Conservation (phyloP, 2,888 invertebrate genomes). For the Lysandra bellargus region DNA sequence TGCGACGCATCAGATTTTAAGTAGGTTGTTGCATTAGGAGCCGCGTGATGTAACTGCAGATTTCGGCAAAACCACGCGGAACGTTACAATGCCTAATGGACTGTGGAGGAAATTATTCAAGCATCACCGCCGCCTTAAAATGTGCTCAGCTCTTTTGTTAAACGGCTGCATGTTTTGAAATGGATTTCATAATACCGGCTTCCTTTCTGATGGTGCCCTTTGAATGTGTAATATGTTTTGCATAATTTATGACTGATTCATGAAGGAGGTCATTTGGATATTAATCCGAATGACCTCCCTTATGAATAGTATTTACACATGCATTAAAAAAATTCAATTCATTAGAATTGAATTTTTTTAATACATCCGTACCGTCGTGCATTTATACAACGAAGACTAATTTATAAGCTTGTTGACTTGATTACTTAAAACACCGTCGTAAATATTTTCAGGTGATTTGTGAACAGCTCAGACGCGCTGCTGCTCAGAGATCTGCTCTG, state of each 20-base stretch:
- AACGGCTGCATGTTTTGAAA: slow-evolving; percentile 37
- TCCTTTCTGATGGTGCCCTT: slow-evolving; percentile 39
- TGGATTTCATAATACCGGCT: slow-evolving; percentile 38
- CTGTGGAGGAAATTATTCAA: slow-evolving; percentile 50
- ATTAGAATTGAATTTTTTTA: slow-evolving; percentile 28
- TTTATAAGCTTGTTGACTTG: not conserved
- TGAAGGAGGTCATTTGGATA: slow-evolving; percentile 20
- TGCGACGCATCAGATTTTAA: slow-evolving; percentile 54
- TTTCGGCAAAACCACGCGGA: slow-evolving; percentile 69
- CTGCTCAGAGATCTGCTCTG: slow-evolving; percentile 84
- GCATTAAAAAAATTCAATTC: no score
- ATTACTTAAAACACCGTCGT: not conserved
- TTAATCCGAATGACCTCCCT: not conserved
- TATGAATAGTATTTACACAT: no score
- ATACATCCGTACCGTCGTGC: slow-evolving; percentile 9
- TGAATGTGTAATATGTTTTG: slow-evolving; percentile 34
- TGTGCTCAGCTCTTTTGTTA: slow-evolving; percentile 24
- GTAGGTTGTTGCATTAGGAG: slow-evolving; percentile 49
- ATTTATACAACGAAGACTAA: not conserved
- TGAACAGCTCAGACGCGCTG: slow-evolving; percentile 85
- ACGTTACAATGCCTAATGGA: slow-evolving; percentile 58
- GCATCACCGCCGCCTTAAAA: slow-evolving; percentile 35
- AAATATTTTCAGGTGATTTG: slow-evolving; percentile 83
- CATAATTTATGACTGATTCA: slow-evolving; percentile 28
- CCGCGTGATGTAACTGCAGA: slow-evolving; percentile 59